Evolutionary conservation across 2,888 invertebrate species (phyloP), one percentile per base, ranked within the genome.

Genomic region (Aricia artaxerxes): DNA sequence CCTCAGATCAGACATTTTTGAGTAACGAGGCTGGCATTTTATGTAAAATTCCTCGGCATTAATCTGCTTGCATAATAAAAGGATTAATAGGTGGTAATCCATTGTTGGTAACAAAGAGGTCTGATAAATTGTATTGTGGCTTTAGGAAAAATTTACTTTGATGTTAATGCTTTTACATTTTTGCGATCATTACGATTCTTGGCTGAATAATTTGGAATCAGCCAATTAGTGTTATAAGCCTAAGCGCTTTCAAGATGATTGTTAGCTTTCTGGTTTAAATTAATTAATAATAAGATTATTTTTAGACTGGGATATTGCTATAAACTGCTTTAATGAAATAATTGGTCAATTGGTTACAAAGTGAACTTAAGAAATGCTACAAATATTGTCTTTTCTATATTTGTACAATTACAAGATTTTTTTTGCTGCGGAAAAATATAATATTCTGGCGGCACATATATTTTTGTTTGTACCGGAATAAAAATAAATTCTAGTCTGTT

Each of bases 21-120:
- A 69, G 69, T 69, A 69, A 69, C 35, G 64, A 64, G 69, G 35
- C 69, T 11, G 69, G 35, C 69, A 38, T 69, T 69, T 69, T 69
- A 69, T 69, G 69, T 16, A 5, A 35, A 69, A 69, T 69, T 5
- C 69, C 35, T 38, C 35, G 35, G 16, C 69, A 69, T 69, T 69
- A 69, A 69, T 38, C 69, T 35, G 35, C 69, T 35, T 69, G 38
- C 35, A 69, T 69, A 69, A 69, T 69, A 69, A 69, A 69, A 38
- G 69, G 69, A 69, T 69, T 69, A 69, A 69, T 69, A 69, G 69
- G 69, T 69, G 69, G 69, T 38, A 69, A 69, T 69, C 69, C 35
- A 38, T 69, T 69, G 69, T 69, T 4, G 69, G 69, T 9, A 69
- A 69, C 69, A 69, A 38, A 69, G 35, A 31, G 69, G 35, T 13